Percentiles rank a stretch among this genome's conserved stretches.
Conservation (phyloP, 1,140 invertebrate species). For the Drosophila sechellia region DNA sequence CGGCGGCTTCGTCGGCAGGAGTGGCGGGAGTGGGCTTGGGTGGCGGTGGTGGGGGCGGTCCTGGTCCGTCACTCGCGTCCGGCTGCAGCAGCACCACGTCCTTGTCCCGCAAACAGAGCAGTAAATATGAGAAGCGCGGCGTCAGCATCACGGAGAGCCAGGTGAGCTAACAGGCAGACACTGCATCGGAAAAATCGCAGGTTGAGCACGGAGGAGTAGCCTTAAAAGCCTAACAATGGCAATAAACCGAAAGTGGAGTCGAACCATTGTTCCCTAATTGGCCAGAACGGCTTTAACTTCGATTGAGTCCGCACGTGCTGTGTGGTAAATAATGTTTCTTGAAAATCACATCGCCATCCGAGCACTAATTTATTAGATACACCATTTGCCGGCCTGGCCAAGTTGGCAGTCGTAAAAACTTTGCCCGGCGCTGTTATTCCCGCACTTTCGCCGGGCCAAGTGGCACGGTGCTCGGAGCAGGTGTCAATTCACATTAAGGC, state of each 20-base stretch:
- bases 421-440: constrained; percentile 12
- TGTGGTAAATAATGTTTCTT: constrained; percentile 6
- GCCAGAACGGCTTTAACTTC: constrained; percentile 17
- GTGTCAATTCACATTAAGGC: constrained; percentile 61
- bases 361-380: constrained; percentile 32
- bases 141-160: constrained; percentile 83
- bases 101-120: constrained; percentile 82
- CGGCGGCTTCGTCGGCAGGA: constrained; percentile 22
- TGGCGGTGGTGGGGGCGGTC: neutral
- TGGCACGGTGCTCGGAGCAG: constrained; percentile 37
- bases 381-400: constrained; percentile 1
- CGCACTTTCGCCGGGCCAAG: constrained; percentile 16
- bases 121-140: constrained; percentile 83
- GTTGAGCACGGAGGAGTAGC: neutral
- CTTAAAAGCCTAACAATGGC: constrained; percentile 1
- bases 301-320: neutral
- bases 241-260: constrained; percentile 6
- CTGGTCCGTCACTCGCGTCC: constrained; percentile 54
- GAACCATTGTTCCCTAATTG: constrained; percentile 20
- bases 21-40: constrained; percentile 4
- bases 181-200: constrained; percentile 12
- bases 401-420: constrained; percentile 29
- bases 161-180: constrained; percentile 61
- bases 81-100: constrained; percentile 59
- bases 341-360: constrained; percentile 2